phyloP scores from a whole-genome alignment of 2,113 vertebrate species.

The Oceanites oceanicus region DNA sequence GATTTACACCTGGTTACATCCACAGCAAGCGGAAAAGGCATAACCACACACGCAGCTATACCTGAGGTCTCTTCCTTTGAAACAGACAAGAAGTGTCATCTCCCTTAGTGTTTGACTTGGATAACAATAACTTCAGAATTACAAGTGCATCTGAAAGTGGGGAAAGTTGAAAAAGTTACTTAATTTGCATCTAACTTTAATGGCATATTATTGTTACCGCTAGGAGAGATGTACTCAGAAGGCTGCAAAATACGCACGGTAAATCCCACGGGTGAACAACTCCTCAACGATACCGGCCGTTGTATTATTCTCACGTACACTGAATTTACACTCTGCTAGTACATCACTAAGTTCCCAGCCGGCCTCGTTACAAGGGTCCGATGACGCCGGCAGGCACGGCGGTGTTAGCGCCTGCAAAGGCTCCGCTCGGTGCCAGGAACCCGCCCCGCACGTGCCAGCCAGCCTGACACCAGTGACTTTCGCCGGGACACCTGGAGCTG shows the following conservation, averaged over 20 bases:
- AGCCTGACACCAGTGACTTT: rapidly evolving
- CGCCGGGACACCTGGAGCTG: neutral
- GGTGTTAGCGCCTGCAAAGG: rapidly evolving
- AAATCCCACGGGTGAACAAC: neutral
- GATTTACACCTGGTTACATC: neutral
- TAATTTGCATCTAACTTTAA: neutral
- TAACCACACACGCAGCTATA: rapidly evolving
- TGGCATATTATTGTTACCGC: too few relatives aligned
- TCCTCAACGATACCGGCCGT: rapidly evolving
- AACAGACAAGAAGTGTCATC: neutral
- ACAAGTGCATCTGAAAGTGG: neutral
- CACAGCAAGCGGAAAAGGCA: neutral
- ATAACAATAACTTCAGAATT: neutral
- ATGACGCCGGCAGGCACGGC: rapidly evolving
- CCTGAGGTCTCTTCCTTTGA: neutral
- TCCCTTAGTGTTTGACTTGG: neutral
- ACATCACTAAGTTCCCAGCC: rapidly evolving
- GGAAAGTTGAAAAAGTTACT: neutral
- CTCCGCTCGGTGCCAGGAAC: rapidly evolving
- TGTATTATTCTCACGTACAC: rapidly evolving
- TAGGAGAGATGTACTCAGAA: rapidly evolving
- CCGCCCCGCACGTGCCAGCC: neutral
- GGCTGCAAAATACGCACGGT: rapidly evolving
- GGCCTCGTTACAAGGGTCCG: rapidly evolving
- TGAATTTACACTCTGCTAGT: rapidly evolving